Conservation (phyloP, 2,113 vertebrate species). For the Pristiophorus japonicus region DNA sequence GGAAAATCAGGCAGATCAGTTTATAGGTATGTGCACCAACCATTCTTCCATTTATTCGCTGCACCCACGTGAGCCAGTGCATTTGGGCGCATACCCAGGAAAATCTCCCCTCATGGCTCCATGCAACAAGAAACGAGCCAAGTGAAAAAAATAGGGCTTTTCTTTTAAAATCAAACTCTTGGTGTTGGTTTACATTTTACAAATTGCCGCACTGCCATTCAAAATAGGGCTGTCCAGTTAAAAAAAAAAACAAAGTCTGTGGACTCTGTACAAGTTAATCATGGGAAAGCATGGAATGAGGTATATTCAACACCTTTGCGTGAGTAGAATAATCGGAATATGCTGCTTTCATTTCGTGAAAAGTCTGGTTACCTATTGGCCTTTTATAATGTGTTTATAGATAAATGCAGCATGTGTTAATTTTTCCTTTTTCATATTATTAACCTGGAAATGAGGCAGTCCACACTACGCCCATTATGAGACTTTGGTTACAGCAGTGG, state of each 20-base stretch:
- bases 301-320: background rate
- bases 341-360: background rate
- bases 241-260: background rate
- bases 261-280: background rate
- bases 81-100: background rate
- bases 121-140: background rate
- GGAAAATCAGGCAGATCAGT: background rate
- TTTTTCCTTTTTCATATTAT: background rate
- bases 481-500: background rate
- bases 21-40: background rate
- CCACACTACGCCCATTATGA: background rate
- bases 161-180: background rate
- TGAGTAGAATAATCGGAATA: background rate
- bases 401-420: background rate
- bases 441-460: background rate
- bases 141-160: background rate
- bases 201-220: background rate
- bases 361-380: background rate
- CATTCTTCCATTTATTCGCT: background rate
- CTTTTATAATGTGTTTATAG: background rate
- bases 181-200: background rate
- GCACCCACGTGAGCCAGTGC: background rate
- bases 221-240: background rate
- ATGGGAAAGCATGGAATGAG: background rate
- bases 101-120: background rate